Conservation (phyloP, 2,888 invertebrate species). For the Stegophylla sp. region DNA sequence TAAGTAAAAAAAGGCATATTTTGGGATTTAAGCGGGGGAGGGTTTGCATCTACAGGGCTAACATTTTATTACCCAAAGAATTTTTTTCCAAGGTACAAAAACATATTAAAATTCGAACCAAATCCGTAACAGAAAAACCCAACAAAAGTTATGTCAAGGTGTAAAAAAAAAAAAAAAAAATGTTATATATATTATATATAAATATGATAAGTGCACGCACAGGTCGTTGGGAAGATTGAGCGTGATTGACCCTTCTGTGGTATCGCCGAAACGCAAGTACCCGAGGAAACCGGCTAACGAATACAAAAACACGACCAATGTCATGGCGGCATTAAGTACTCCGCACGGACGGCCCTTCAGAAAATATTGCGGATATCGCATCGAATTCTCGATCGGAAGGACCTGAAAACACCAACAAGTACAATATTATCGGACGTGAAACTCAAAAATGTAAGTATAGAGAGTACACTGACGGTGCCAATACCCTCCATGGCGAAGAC, state of each 20-base stretch:
- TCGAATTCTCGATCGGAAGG: conserved; percentile 94
- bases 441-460: too few relatives aligned
- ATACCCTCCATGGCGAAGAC: conserved; percentile 98
- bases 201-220: too few relatives aligned
- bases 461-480: conserved; percentile 71
- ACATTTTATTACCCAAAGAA: too few relatives aligned
- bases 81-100: too few relatives aligned
- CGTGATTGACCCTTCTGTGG: conserved; percentile 78
- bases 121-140: too few relatives aligned
- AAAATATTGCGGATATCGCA: conserved; percentile 82
- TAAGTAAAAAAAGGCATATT: too few relatives aligned
- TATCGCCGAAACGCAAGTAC: conserved; percentile 82
- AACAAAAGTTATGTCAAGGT: too few relatives aligned
- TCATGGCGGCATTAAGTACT: conserved; percentile 87
- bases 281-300: conserved; percentile 88
- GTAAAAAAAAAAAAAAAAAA: too few relatives aligned
- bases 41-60: too few relatives aligned
- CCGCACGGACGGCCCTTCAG: conserved; percentile 74
- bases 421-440: background rate
- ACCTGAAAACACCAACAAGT: conserved; percentile 67
- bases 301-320: conserved; percentile 79
- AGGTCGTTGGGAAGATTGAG: conserved; percentile 78
- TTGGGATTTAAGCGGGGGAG: too few relatives aligned
- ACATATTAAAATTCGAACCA: too few relatives aligned
- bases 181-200: too few relatives aligned